Percentiles rank a stretch among this genome's conserved stretches.
Conservation (phyloP, 2,888 invertebrate species). For the Drosophila subsilvestris region DNA sequence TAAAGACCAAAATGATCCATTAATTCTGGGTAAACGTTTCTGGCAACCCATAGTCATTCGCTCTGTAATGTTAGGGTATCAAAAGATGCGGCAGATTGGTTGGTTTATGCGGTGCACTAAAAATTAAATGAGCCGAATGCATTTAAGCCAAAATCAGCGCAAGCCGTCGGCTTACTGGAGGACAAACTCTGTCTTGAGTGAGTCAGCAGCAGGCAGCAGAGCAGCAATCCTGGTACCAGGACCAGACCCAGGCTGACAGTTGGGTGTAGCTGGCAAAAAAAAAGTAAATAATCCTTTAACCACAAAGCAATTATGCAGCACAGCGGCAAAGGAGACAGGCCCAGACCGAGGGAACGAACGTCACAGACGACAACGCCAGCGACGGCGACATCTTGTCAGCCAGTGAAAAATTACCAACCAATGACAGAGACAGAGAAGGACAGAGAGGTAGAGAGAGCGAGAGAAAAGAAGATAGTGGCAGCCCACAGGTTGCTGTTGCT, state of each 20-base stretch:
- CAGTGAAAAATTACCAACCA: conserved; percentile 72
- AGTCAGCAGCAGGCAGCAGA: conserved; percentile 56
- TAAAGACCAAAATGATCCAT: not conserved
- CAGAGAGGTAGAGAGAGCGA: not conserved
- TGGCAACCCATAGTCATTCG: not conserved
- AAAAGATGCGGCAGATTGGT: conserved; percentile 8
- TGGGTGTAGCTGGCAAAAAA: conserved; percentile 30
- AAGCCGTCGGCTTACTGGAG: conserved; percentile 67
- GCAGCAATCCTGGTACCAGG: not conserved
- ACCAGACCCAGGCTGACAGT: conserved; percentile 4
- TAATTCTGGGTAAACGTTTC: not conserved
- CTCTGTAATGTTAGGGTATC: not conserved
- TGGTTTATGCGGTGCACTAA: conserved; percentile 53
- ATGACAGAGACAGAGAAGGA: conserved; percentile 29
- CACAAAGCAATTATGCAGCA: conserved; percentile 78
- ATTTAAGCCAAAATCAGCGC: conserved; percentile 76
- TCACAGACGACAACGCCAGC: conserved; percentile 11
- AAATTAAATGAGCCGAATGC: conserved; percentile 78
- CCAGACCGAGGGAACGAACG: conserved; percentile 7
- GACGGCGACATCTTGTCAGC: conserved; percentile 73
- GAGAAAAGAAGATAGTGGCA: conserved; percentile 10
- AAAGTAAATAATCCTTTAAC: conserved; percentile 65
- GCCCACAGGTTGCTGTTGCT: conserved; percentile 52
- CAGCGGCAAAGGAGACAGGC: conserved; percentile 37
- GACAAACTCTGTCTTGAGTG: conserved; percentile 64